phyloP scores from a whole-genome alignment of 2,888 invertebrate species.

The Magallana nippona region DNA sequence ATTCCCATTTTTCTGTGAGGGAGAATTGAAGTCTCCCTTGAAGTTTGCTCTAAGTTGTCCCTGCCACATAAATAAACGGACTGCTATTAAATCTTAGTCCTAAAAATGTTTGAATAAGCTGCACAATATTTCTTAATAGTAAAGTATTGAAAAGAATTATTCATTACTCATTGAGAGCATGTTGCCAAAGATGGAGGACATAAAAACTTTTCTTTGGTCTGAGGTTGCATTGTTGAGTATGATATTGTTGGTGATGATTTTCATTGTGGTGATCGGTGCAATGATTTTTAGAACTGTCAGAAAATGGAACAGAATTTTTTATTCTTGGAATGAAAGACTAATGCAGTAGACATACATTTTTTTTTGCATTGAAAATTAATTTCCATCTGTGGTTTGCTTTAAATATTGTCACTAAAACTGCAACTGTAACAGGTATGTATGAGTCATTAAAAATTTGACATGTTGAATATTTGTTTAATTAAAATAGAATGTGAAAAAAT shows the following conservation, averaged over 20 bases:
- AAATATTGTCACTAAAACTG: neutral
- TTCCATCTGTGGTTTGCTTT: constrained; percentile 12
- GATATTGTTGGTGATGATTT: constrained; percentile 18
- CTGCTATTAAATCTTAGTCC: constrained; percentile 12
- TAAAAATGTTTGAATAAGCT: constrained; percentile 4
- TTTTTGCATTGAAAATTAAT: constrained; percentile 22
- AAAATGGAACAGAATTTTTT: constrained; percentile 27
- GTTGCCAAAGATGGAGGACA: constrained; percentile 25
- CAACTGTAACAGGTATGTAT: neutral
- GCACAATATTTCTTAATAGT: constrained; percentile 2
- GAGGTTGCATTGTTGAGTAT: constrained; percentile 23
- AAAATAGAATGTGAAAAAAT: too few species aligned
- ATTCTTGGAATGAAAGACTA: constrained; percentile 20
- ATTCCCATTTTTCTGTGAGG: neutral
- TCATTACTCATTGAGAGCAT: constrained; percentile 3
- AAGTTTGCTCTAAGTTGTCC: neutral
- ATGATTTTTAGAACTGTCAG: constrained; percentile 24
- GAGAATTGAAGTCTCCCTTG: neutral
- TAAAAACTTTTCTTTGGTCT: constrained; percentile 8
- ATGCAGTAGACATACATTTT: constrained; percentile 2
- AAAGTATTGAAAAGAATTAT: neutral
- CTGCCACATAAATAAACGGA: neutral
- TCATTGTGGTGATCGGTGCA: constrained; percentile 24
- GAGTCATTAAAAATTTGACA: neutral
- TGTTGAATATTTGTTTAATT: too few species aligned